Evolutionary conservation across 2,888 invertebrate genomes (phyloP), one percentile per base, ranked within the genome.

Genomic region (Bhutanitis thaidina): DNA sequence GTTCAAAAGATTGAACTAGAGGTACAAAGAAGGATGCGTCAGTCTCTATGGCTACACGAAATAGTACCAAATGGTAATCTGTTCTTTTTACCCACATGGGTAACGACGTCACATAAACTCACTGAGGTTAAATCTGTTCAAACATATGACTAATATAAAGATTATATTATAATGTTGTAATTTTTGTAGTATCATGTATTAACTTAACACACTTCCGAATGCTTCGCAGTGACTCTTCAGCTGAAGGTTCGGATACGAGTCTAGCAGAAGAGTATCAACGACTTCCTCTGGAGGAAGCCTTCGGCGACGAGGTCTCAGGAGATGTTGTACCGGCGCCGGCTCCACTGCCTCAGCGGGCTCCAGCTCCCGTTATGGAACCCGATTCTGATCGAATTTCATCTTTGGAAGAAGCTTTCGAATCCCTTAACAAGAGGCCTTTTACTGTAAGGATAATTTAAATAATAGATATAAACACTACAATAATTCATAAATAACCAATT

Each of bases 361-460:
- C 82, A 0, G 84, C 84, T 1, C 87, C 85, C 0, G 81, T 83
- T 0, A 62, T 69, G 5, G 85, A 83, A 52, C 63, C 75, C 0
- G 80, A 82, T 0, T 56, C 69, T 1, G 87, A 87, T 36, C 79
- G 79, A 32, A 77, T 81, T 68, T 78, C 84, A 1, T 77, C 83
- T 30, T 77, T 83, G 0, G 88, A 88, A 48, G 90, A 90, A 36
- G 63, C 90, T 10, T 87, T 88, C 1, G 86, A 90, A 55, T 87
- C 89, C 1, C 57, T 90, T 5, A 77, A 87, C 10, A 82, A 86
- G 50, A 78, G 82, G 52, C 90, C 90, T 7, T 90, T 90, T 49
- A 87, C 86, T 56, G 90, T 90, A 55, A 80, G 80, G 4, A 20
- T 13, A 8, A 30, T 4, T n/a, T 30, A 20, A 4, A 20, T 4